Base-by-base conservation (phyloP, 2,888 invertebrate species). In the Smittia sp. region DNA sequence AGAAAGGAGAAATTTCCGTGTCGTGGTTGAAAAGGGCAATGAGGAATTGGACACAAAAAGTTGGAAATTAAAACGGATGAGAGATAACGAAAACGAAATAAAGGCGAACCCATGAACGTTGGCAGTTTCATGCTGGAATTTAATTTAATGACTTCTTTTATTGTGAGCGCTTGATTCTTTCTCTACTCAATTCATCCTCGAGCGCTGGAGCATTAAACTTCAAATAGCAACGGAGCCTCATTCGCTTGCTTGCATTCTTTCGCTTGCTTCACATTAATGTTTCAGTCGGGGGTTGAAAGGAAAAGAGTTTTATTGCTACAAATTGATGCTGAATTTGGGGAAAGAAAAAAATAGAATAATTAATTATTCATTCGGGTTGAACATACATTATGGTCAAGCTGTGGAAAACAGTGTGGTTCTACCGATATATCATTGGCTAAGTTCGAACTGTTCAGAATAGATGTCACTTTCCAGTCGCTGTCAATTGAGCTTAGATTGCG, bases 121-220 rank as follows among this genome's bases (percentile, higher is more conserved):
- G 58, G 58, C 18, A 63, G 25, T 63, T 27, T 63, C 27, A 63
- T 15, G 22, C 15, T 39, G 66, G 66, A 66, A 66, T 66, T 66
- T 66, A 66, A 66, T 66, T 66, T 66, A 66, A 66, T 66, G 66
- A 39, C 32, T 66, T 66, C 39, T 66, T 25, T 66, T 39, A 24
- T 66, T 66, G 24, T 22, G 63, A 24, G 25, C 24, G 20, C 27
- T 63, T 63, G 11, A 58, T 15, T 46, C n/a, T 15, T n/a, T 46
- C 2, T 7, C 2, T 46, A 11, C 15, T 46, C 46, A 15, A n/a
- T n/a, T 46, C 46, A 18, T 58, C 18, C 27, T 63, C 63, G 6
- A 63, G n/a, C 63, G 18, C 2, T 20, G 22, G n/a, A 62, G 22
- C 62, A 22, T 62, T 24, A 62, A 62, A 62, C 24, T 7, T 52